Percentiles rank a stretch among this genome's conserved stretches.
Conservation (phyloP, 1,140 invertebrate genomes). For the Melitaea cinxia region DNA sequence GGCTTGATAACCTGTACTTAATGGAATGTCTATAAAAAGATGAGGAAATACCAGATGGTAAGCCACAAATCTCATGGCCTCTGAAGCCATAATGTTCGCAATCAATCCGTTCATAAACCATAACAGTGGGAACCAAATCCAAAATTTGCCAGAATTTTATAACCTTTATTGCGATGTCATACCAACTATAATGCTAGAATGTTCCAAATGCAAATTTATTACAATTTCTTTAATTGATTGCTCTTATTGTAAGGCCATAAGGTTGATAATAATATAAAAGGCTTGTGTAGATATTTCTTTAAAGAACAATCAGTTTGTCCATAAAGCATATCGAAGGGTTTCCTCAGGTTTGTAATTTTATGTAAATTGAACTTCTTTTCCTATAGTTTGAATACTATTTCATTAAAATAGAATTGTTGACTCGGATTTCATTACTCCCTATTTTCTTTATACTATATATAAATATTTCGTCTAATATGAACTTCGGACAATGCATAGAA, state of each 20-base stretch:
- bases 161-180: background rate
- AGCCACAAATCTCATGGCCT: conserved; percentile 38
- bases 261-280: background rate
- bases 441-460: no score
- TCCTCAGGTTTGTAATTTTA: background rate
- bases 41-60: conserved; percentile 45
- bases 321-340: conserved; percentile 27
- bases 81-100: conserved; percentile 56
- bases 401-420: no score
- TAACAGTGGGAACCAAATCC: conserved; percentile 45
- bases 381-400: background rate
- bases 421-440: no score
- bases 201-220: background rate
- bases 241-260: conserved; percentile 6
- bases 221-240: background rate
- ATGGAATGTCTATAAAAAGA: background rate
- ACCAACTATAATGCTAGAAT: background rate
- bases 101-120: conserved; percentile 50
- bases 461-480: no score
- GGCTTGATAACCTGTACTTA: background rate
- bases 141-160: background rate
- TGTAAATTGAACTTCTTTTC: background rate
- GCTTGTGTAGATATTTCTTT: background rate
- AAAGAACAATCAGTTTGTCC: conserved; percentile 23
- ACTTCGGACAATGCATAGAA: no score